Percentiles rank a stretch among this genome's conserved stretches.
These are phyloP conservation scores for Caranx ignobilis DNA, from an alignment of 2,113 vertebrate genomes.

Conservation along the genomic window DNA sequence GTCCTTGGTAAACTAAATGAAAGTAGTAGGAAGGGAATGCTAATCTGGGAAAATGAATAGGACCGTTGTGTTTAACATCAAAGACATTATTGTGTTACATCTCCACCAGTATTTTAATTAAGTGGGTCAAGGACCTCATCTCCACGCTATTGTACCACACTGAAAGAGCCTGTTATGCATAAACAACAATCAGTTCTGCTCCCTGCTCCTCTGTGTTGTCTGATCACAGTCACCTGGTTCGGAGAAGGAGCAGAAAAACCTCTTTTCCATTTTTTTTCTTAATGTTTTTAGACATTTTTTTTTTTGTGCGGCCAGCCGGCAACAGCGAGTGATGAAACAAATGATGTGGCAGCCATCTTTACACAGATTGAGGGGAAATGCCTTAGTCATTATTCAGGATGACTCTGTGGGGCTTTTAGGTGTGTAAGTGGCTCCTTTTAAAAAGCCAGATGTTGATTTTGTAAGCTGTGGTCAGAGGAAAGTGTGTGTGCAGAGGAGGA, in stretches of 20 bases:
- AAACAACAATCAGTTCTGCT: constrained; percentile 64
- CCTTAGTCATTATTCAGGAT: constrained; percentile 40
- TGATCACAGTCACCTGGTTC: constrained; percentile 52
- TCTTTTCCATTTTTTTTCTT: neutral
- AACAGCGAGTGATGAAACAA: constrained; percentile 32
- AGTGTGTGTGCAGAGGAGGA: neutral
- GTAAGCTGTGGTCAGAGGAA: constrained; percentile 18
- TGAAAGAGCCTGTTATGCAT: constrained; percentile 55
- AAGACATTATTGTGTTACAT: constrained; percentile 74
- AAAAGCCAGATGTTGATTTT: constrained; percentile 57
- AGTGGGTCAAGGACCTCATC: constrained; percentile 81
- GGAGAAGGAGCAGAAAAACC: neutral
- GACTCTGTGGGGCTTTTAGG: constrained; percentile 31
- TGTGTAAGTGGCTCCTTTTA: constrained; percentile 37
- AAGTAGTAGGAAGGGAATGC: constrained; percentile 61
- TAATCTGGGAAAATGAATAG: constrained; percentile 69
- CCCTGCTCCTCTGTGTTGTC: constrained; percentile 46
- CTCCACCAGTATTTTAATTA: constrained; percentile 73
- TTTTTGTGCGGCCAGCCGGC: constrained; percentile 35
- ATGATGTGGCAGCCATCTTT: constrained; percentile 22
- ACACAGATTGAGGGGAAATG: neutral
- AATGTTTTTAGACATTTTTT: constrained; percentile 10
- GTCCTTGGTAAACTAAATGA: constrained; percentile 59
- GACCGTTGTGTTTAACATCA: constrained; percentile 74
- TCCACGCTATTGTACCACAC: constrained; percentile 51